Evolutionary conservation across 1,140 invertebrate species (phyloP).

Genomic region (Pachypeltis micranthus): DNA sequence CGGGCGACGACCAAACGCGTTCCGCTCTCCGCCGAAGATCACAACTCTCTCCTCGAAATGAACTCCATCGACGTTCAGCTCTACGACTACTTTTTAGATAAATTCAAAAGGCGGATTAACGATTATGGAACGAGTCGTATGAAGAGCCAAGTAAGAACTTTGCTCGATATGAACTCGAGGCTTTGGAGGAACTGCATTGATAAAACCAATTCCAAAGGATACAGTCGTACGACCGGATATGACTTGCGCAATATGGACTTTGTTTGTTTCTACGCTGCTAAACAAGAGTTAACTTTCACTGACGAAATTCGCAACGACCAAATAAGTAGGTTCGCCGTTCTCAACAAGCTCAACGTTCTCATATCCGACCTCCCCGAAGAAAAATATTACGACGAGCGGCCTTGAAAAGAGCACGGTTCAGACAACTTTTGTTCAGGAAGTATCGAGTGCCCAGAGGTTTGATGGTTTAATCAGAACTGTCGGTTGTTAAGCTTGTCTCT

Average conservation of each 20-base stretch:
- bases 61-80: conserved; percentile 31
- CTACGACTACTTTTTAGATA: conserved; percentile 32
- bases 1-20: conserved; percentile 18
- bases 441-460: too few species aligned
- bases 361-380: too few species aligned
- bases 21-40: conserved; percentile 16
- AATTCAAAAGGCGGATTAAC: conserved; percentile 28
- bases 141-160: conserved; percentile 26
- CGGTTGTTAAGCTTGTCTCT: too few species aligned
- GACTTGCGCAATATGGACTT: conserved; percentile 19
- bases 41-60: conserved; percentile 21
- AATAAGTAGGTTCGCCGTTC: conserved; percentile 16
- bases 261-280: conserved; percentile 21
- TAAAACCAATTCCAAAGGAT: conserved; percentile 22
- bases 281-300: conserved; percentile 23
- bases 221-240: conserved; percentile 23
- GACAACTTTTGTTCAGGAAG: too few species aligned
- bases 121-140: conserved; percentile 31
- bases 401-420: too few species aligned
- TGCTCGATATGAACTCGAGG: conserved; percentile 23
- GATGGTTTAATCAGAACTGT: too few species aligned
- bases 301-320: conserved; percentile 21
- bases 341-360: conserved; percentile 12
- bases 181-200: conserved; percentile 23
- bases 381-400: too few species aligned